Evolutionary conservation across 2,888 invertebrate genomes (phyloP), one percentile per base, ranked within the genome.

Genomic region (Rambutsinella grinnellia): DNA sequence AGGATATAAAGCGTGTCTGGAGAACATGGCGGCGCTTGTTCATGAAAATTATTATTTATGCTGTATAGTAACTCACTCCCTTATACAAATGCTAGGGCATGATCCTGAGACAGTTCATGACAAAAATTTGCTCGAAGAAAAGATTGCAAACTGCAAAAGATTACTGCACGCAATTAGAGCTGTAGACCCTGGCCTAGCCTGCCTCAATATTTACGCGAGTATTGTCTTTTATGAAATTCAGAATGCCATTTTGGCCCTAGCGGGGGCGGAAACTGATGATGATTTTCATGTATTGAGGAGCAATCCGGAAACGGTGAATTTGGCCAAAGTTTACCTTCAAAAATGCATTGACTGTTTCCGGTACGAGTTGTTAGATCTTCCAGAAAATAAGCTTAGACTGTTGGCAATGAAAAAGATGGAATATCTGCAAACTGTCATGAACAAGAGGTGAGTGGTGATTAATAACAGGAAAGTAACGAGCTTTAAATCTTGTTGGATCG

Each of bases 31-130:
- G 1, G 91, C 90, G 78, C 92, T 95, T 83, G 87, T 95, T 69
- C 95, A 95, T 87, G 92, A 93, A 0, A 92, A 94, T 85, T 95
- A 95, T 87, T 95, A 94, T 85, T 93, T 94, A 83, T 89, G 93
- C 81, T 94, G 93, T 84, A 91, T 93, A 0, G 89, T 94, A 8
- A 93, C 93, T 84, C 95, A 95, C 86, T 93, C 94, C 0, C 87
- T 95, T 28, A 89, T 95, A 63, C 95, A 95, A 85, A 86, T 95
- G 61, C 93, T 93, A 85, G 93, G 94, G 6, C 92, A 90, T 80
- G 86, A 88, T 65, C 86, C 88, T n/a, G 26, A 85, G 54, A 49
- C 72, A 8, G 61, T 70, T n/a, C 75, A 75, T 67, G 67, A 75
- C 54, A 79, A 79, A 61, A 68, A 70, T 51, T 21, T 80, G 10